Percentiles rank a stretch among this genome's conserved stretches.
phyloP scores from a whole-genome alignment of 2,113 vertebrate species.

The Apodemus speciosus region DNA sequence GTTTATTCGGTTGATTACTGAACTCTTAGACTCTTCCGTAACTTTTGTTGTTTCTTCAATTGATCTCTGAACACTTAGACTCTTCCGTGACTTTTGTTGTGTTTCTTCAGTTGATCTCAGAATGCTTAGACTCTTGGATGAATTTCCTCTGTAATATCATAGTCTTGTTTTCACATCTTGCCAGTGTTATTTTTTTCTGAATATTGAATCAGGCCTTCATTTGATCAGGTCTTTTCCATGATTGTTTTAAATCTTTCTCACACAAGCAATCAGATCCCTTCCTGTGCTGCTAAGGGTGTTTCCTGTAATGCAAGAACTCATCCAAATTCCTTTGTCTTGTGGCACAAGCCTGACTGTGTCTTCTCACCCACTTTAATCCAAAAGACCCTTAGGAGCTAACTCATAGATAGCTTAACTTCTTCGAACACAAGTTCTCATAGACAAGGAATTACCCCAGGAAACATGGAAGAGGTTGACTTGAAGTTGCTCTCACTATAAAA shows the following conservation, averaged over 20 bases:
- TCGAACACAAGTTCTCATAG: background rate
- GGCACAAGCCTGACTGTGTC: background rate
- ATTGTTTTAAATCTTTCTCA: slow-evolving; percentile 9
- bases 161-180: slow-evolving; percentile 5
- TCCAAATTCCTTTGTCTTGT: slow-evolving; percentile 23
- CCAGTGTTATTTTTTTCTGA: slow-evolving; percentile 52
- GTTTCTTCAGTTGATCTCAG: background rate
- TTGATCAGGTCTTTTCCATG: background rate
- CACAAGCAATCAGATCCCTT: slow-evolving; percentile 13
- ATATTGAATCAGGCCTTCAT: background rate
- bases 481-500: background rate
- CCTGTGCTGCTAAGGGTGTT: background rate
- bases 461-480: background rate
- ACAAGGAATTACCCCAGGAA: slow-evolving; percentile 24
- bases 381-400: slow-evolving; percentile 17
- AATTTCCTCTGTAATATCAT: background rate
- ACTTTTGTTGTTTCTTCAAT: background rate
- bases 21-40: background rate
- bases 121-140: background rate
- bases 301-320: slow-evolving; percentile 6
- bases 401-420: background rate
- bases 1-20: background rate
- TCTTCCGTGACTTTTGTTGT: no score
- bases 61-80: background rate
- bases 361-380: slow-evolving; percentile 39